Base-by-base conservation (phyloP, 64 coral and sea anemone species). In the Montipora efflorescens region DNA sequence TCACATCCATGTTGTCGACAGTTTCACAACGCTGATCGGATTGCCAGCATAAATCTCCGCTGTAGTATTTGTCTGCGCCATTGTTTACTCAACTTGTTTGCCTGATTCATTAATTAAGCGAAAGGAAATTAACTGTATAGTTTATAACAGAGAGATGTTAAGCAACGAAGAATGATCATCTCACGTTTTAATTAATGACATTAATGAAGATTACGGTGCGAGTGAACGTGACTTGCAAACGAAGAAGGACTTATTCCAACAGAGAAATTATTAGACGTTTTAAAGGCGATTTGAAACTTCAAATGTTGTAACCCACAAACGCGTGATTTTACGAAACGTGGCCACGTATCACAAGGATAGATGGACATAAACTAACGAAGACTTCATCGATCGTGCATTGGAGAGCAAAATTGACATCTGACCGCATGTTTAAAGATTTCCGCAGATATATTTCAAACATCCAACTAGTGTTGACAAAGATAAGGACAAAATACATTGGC, bases 41-140 rank as follows among this genome's bases (percentile, higher is more conserved):
- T 82, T 62, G 22, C 80, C 18, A 79, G 48, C 48, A 51, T 71
- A 5, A 36, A 22, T 15, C 48, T 50, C 11, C 13, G 7, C 5
- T 81, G 57, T 13, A 71, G 82, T 21, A 22, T 36, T 18, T 70
- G 57, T 85, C 8, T 16, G 15, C 18, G 48, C 47, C 62, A 50
- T 50, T 86, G 62, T 86, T 71, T 86, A 71, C 82, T 49, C 19
- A 18, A 2, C 2, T 47, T 86, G 36, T 86, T 86, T 86, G 64
- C 66, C 19, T 0, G 68, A 71, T 71, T 86, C 28, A 71, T 70
- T 50, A 46, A 86, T 86, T 48, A 50, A 23, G 10, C 68, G 82
- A 48, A 71, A 28, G 46, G 5, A 84, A 80, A 84, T 67, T 84
- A 7, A 86, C 18, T 86, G 20, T 71, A 9, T 16, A 86, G 19